phyloP scores from a whole-genome alignment of 2,113 vertebrate species.

The Amblyornis subalaris region DNA sequence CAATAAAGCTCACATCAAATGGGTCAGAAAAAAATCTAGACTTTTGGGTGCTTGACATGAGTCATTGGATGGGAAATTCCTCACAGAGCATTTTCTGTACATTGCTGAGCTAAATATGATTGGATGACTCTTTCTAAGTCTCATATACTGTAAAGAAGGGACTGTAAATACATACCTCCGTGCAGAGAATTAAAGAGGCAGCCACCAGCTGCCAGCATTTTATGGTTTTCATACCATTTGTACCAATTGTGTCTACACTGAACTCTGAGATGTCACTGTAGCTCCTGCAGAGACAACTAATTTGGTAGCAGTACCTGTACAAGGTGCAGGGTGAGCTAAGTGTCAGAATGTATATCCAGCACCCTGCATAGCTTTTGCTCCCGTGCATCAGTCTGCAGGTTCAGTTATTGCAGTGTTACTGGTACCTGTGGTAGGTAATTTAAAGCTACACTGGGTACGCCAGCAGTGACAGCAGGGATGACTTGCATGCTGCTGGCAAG shows the following conservation, averaged over 20 bases:
- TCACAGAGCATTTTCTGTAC: background rate
- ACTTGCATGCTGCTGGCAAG: background rate
- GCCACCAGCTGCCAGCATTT: background rate
- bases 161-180: background rate
- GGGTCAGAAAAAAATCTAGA: background rate
- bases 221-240: background rate
- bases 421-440: background rate
- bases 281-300: background rate
- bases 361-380: background rate
- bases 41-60: background rate
- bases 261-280: background rate
- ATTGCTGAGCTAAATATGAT: background rate
- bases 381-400: background rate
- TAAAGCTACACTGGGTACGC: background rate
- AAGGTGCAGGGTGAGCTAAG: background rate
- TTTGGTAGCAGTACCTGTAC: background rate
- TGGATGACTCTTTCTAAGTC: background rate
- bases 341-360: background rate
- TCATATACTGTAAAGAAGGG: background rate
- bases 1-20: background rate
- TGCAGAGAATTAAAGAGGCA: background rate
- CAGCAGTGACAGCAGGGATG: background rate
- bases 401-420: background rate
- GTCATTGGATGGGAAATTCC: background rate
- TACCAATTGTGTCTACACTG: background rate